Evolutionary conservation across 1,140 invertebrate species (phyloP).

Genomic region (Panulirus ornatus): DNA sequence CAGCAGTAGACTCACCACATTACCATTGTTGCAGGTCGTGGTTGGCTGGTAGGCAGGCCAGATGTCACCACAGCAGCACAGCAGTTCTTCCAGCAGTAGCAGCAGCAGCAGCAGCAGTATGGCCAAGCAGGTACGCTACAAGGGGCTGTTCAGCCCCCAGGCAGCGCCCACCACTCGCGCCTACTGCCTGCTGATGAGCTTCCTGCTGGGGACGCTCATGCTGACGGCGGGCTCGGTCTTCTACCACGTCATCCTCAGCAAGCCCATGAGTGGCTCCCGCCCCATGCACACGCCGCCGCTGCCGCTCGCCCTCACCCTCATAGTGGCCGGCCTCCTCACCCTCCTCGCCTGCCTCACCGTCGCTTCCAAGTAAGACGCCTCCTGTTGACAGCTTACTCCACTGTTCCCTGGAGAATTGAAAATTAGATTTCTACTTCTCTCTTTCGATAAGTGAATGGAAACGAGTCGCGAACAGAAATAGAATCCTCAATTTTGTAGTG

Average conservation of each 20-base stretch:
- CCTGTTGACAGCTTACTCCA: neutral
- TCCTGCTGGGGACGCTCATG: slow-evolving; percentile 52
- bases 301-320: slow-evolving; percentile 43
- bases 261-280: slow-evolving; percentile 58
- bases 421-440: neutral
- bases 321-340: slow-evolving; percentile 10
- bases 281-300: slow-evolving; percentile 67
- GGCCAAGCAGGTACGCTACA: slow-evolving; percentile 30
- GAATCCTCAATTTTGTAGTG: too few species aligned
- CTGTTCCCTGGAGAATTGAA: neutral
- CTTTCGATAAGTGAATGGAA: too few species aligned
- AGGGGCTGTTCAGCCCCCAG: slow-evolving; percentile 56
- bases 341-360: slow-evolving; percentile 45
- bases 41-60: neutral
- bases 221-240: slow-evolving; percentile 60
- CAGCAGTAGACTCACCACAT: too few species aligned
- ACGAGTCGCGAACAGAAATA: neutral
- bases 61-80: neutral
- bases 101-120: neutral
- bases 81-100: neutral
- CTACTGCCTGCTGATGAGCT: slow-evolving; percentile 58
- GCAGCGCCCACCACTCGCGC: slow-evolving; percentile 62
- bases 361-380: slow-evolving; percentile 47
- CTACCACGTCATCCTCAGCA: slow-evolving; percentile 64
- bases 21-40: neutral